Base-by-base conservation (phyloP, 2,113 vertebrate genomes). In the Pipra filicauda region DNA sequence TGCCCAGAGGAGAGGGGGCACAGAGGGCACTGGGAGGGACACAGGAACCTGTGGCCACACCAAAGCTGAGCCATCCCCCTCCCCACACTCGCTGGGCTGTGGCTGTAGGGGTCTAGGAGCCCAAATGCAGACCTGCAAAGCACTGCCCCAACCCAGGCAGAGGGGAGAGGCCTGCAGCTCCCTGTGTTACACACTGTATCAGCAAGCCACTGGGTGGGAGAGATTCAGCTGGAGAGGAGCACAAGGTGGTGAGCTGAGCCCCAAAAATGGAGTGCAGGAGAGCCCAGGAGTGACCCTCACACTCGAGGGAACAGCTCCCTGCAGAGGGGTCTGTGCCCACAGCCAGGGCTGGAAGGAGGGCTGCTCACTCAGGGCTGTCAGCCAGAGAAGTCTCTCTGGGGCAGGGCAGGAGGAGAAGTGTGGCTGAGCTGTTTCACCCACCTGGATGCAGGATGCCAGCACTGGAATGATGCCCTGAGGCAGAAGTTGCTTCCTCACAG, bases 381-480 rank as follows among this genome's bases (percentile, higher is more conserved):
- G 64, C 21, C 69, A 92, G 52, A 19, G 66, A 62, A 72, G 20
- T 10, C 6, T 16, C 44, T 33, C 49, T 28, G 30, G 24, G 69
- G 30, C 35, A 55, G 8, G 30, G 35, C 21, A 51, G 18, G 14
- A 57, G 31, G 20, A 65, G 30, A 81, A 44, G 72, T 2, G 17
- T 27, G 35, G 46, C 31, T 20, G 39, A 74, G 76, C n/a, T 64
- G 31, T 28, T 73, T 70, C 48, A 95, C 97, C 93, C 89, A 99
- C 99, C 98, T 99, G 98, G 57, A 99, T 97, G 85, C 99, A 99
- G 88, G 89, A 97, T 26, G 97, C 96, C 93, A 99, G 97, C 51
- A 98, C 98, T 37, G 98, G 98, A 85, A 99, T 95, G 44, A 99
- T 98, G 92, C 99, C 99, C 96, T 99, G 99, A 26, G 98, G 98